phyloP scores from a whole-genome alignment of 2,797 vertebrate genomes.

The Lemur catta region DNA sequence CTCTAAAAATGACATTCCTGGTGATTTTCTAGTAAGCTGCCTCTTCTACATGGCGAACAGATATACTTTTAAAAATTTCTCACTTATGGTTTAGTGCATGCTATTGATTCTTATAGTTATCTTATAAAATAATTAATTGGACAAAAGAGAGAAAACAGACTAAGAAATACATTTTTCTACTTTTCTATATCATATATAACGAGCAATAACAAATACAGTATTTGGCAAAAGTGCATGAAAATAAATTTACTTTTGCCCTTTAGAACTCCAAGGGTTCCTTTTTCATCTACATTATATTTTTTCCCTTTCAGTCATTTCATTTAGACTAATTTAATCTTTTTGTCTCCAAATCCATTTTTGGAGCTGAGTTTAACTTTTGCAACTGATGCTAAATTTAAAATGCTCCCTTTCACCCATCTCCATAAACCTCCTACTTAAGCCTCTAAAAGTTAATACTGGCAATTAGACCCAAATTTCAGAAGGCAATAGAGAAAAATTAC shows the following conservation, averaged over 20 bases:
- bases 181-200: background rate
- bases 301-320: background rate
- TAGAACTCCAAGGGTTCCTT: background rate
- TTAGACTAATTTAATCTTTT: constrained; percentile 14
- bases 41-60: background rate
- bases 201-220: background rate
- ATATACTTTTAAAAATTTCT: background rate
- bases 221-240: constrained; percentile 9
- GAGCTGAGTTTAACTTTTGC: background rate
- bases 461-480: background rate
- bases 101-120: background rate
- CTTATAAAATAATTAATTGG: background rate
- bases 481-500: constrained; percentile 11
- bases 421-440: background rate
- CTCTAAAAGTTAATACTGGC: background rate
- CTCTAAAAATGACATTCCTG: background rate
- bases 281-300: background rate
- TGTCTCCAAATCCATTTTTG: background rate
- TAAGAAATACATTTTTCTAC: background rate
- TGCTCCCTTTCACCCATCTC: background rate
- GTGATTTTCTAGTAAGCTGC: background rate
- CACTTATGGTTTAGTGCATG: background rate
- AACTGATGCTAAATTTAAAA: background rate
- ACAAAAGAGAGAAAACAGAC: background rate
- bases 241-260: constrained; percentile 35